Evolutionary conservation across 2,113 vertebrate species (phyloP).

Genomic region (Podocnemis expansa): DNA sequence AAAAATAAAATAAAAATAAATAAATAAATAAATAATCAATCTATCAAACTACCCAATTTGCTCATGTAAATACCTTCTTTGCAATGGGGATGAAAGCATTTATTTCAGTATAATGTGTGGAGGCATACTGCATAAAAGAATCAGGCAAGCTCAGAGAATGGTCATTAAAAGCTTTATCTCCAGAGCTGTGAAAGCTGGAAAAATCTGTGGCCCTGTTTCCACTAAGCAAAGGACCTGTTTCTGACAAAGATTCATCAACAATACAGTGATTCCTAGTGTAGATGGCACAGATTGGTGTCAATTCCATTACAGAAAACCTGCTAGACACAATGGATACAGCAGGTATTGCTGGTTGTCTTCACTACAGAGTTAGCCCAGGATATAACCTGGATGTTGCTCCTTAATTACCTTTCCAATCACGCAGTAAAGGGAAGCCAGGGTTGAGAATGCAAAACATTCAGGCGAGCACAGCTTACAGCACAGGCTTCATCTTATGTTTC

Average conservation of each 20-base stretch:
- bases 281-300: rapidly evolving
- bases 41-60: neutral
- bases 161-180: neutral
- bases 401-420: no score
- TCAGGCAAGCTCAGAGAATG: rapidly evolving
- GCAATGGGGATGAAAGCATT: neutral
- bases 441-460: no score
- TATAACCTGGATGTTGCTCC: no score
- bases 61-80: neutral
- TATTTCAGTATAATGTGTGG: neutral
- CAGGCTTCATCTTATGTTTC: no score
- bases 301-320: neutral
- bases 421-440: no score
- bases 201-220: neutral
- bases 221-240: neutral
- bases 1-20: no score
- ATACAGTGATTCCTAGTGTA: neutral
- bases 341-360: no score
- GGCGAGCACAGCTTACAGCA: no score
- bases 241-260: neutral
- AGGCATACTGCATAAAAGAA: neutral
- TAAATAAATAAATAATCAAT: no score
- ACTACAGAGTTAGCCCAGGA: no score
- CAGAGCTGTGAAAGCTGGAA: neutral
- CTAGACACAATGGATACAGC: neutral